A percentile compares a stretch with the other conserved stretches of the same genome.
phyloP scores from a whole-genome alignment of 2,113 vertebrate genomes.

The Pteropus alecto region DNA sequence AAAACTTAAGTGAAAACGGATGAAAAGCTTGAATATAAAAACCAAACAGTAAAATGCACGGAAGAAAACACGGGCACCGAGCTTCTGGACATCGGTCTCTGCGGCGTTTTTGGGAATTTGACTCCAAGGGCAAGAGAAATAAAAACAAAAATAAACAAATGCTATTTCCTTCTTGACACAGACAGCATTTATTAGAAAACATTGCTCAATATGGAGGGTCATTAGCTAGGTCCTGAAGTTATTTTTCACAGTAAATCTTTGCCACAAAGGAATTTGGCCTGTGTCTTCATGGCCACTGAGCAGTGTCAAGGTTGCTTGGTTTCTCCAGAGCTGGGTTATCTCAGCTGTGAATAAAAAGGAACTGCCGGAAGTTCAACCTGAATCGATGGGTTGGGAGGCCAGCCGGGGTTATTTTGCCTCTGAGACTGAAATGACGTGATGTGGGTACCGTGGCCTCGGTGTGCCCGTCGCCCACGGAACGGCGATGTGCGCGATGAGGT shows the following conservation, averaged over 20 bases:
- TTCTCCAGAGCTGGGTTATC: not conserved
- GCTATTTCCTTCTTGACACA: not conserved
- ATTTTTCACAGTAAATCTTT: not conserved
- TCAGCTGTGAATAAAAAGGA: not conserved
- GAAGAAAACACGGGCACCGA: not conserved
- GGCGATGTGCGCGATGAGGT: not conserved
- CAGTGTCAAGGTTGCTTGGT: not conserved
- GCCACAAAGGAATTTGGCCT: not conserved
- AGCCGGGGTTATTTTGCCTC: not conserved
- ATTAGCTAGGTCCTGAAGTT: not conserved
- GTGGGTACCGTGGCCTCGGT: accelerated
- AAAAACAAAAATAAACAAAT: not conserved
- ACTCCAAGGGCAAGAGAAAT: not conserved
- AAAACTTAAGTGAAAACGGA: no score
- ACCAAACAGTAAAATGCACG: no score
- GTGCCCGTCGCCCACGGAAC: accelerated
- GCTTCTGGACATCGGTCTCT: no score
- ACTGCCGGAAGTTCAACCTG: not conserved
- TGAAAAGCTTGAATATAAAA: no score
- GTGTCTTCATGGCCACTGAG: not conserved
- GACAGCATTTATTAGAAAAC: not conserved
- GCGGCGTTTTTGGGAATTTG: not conserved
- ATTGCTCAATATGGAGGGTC: not conserved
- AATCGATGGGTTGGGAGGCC: not conserved
- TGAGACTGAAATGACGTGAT: not conserved